Conservation (phyloP, 2,113 vertebrate genomes). For the Elephas maximus region DNA sequence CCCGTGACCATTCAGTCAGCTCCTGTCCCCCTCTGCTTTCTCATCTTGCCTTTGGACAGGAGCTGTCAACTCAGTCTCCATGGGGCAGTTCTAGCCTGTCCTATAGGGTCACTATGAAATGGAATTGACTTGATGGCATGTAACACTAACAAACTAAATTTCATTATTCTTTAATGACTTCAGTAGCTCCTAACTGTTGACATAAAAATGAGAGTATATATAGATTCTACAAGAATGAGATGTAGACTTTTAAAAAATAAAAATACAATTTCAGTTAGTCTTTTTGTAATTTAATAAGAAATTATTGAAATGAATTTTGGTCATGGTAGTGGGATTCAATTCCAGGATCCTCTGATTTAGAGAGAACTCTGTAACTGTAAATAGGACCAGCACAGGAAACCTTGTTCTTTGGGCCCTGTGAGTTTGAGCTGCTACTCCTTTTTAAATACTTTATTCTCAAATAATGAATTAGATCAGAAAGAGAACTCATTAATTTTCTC, state of each 20-base stretch:
- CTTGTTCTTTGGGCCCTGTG: background rate
- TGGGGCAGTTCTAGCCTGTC: background rate
- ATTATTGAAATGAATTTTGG: constrained; percentile 7
- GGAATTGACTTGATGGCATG: background rate
- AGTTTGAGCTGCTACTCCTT: constrained; percentile 40
- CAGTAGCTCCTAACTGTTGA: background rate
- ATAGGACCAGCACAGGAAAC: background rate
- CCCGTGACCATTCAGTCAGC: no score
- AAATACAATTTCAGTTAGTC: background rate
- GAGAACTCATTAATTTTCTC: constrained; percentile 22
- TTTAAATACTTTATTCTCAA: constrained; percentile 51
- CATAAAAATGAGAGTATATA: background rate
- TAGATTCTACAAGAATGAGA: constrained; percentile 13
- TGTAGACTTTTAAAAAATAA: background rate
- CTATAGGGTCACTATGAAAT: background rate
- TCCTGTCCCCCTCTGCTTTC: no score
- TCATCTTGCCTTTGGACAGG: no score
- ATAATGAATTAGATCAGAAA: constrained; percentile 11
- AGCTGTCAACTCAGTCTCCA: no score
- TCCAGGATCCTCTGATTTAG: constrained; percentile 18
- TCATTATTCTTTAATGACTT: constrained; percentile 46
- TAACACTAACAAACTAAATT: background rate
- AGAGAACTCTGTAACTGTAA: background rate
- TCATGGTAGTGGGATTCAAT: background rate
- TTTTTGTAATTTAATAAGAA: constrained; percentile 35